Percentiles rank a stretch among this genome's conserved stretches.
These are phyloP conservation scores for Dendrolimus houi DNA, from an alignment of 2,888 invertebrate genomes.

Conservation along the genomic window DNA sequence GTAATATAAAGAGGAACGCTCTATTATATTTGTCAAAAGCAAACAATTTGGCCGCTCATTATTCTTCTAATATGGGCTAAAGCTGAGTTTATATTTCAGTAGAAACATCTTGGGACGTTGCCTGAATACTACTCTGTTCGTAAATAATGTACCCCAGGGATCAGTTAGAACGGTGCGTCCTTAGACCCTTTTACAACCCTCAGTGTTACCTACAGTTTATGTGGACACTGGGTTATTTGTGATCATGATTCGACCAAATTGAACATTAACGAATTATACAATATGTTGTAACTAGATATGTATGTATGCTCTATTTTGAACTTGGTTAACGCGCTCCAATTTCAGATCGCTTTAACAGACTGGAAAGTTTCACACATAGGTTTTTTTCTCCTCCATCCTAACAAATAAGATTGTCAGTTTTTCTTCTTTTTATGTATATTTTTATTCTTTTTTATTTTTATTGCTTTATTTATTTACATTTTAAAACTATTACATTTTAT, in stretches of 20 bases:
- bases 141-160: constrained; percentile 51
- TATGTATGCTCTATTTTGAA: no score
- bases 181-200: constrained; percentile 48
- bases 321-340: no score
- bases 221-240: constrained; percentile 21
- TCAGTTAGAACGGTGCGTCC: constrained; percentile 36
- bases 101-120: constrained; percentile 26
- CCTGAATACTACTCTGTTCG: constrained; percentile 8
- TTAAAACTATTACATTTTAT: no score
- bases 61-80: constrained; percentile 26
- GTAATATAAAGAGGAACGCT: not conserved
- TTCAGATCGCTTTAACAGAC: no score
- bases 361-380: no score
- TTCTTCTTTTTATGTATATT: no score
- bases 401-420: no score
- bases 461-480: no score
- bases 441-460: no score
- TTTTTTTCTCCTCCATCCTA: no score
- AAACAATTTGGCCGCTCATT: constrained; percentile 35
- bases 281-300: no score
- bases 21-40: constrained; percentile 22
- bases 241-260: constrained; percentile 1
- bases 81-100: constrained; percentile 33
- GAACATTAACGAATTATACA: not conserved
- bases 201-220: constrained; percentile 32